Conservation (phyloP, 1,140 invertebrate species). For the Calephelis virginiensis region DNA sequence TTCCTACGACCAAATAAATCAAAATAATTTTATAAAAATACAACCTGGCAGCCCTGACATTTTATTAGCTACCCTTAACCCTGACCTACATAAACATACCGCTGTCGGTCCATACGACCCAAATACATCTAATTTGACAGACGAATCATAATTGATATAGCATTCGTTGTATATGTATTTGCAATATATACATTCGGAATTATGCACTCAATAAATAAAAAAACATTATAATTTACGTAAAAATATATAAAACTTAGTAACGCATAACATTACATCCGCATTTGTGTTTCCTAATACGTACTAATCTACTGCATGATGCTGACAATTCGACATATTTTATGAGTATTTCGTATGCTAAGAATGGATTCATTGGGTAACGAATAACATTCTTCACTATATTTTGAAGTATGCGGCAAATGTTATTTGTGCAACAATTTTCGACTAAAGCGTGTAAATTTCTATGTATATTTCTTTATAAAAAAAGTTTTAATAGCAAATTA, state of each 20-base stretch:
- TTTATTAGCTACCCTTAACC: conserved; percentile 13
- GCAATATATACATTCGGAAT: conserved; percentile 16
- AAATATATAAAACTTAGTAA: conserved; percentile 13
- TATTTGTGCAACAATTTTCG: no score
- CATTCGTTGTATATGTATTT: background rate
- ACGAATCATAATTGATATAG: conserved; percentile 8
- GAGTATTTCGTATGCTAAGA: background rate
- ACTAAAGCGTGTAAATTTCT: no score
- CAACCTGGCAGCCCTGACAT: background rate
- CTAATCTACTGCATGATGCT: conserved; percentile 1
- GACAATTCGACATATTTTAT: conserved; percentile 7
- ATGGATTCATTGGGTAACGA: background rate
- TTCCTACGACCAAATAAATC: no score
- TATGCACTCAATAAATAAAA: conserved; percentile 15
- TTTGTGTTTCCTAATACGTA: conserved; percentile 8
- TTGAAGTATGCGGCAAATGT: no score
- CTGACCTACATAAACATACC: conserved; percentile 12
- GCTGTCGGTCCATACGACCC: background rate
- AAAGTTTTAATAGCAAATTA: no score
- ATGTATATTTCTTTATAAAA: no score
- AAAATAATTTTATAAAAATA: background rate
- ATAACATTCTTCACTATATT: no score
- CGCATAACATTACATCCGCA: conserved; percentile 9
- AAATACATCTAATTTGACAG: conserved; percentile 13
- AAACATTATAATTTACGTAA: conserved; percentile 13